Conservation (phyloP, 2,797 vertebrate species). For the Falco berigora region DNA sequence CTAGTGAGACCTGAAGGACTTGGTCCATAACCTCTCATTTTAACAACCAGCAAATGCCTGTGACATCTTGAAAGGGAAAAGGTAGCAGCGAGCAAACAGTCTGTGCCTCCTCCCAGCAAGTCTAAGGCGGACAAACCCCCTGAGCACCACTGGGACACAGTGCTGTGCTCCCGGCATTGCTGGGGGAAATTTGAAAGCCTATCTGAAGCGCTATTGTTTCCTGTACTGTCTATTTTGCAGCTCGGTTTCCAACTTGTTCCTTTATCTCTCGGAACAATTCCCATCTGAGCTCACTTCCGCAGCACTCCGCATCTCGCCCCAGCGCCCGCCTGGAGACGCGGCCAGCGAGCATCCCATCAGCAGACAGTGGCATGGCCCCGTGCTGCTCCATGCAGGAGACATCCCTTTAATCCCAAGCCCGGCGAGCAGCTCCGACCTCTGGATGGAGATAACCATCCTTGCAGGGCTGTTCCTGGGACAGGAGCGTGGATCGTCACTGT, state of each 20-base stretch:
- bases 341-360: neutral
- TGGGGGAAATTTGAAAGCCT: conserved; percentile 43
- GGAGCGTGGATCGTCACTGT: accelerated
- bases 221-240: conserved; percentile 52
- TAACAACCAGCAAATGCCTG: neutral
- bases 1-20: neutral
- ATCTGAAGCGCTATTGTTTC: conserved; percentile 65
- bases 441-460: neutral
- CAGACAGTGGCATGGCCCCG: neutral
- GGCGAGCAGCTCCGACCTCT: neutral
- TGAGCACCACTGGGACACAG: neutral
- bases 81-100: neutral
- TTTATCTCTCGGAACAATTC: conserved; percentile 62
- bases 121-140: neutral
- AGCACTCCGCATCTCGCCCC: neutral
- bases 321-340: neutral
- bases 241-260: conserved; percentile 19
- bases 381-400: neutral
- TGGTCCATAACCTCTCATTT: neutral
- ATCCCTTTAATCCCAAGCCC: neutral
- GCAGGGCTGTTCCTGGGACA: neutral
- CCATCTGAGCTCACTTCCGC: conserved; percentile 56
- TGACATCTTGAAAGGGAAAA: neutral
- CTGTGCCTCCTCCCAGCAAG: neutral
- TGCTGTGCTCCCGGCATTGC: neutral